Evolutionary conservation across 2,888 invertebrate genomes (phyloP), one percentile per base, ranked within the genome.

Genomic region (Tillus elongatus): DNA sequence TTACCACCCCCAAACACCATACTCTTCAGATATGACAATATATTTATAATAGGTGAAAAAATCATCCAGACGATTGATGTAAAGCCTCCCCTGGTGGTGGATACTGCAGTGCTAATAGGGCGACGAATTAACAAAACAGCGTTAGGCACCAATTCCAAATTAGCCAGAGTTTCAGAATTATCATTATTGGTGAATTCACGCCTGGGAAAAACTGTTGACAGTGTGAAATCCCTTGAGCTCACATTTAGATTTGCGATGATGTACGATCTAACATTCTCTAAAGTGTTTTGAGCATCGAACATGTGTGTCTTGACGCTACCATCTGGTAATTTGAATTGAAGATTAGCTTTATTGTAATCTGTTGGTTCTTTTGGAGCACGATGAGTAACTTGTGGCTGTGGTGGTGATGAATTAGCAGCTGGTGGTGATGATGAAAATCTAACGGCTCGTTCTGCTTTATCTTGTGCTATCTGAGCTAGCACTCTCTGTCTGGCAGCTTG

Each of bases 311-410:
- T 74, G 0, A 80, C 74, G 1, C 75, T 72, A 1, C 92, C 92
- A 61, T 87, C 83, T 0, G 91, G 86, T 47, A 91, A 58, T 52
- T 86, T 81, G 60, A 93, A 89, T 68, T 92, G 92, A 26, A 95
- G 75, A 35, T 88, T 73, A 0, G 86, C 73, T 26, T 66, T 61
- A 44, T 75, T 71, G 36, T 10, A 39, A 30, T 35, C 24, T 6
- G 38, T 28, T 33, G 41, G 37, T 9, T 44, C 32, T 27, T 39
- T 41, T 3, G 39, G 24, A 36, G 43, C 29, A 14, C 42, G 41
- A 4, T 45, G 32, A 13, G 43, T 31, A 13, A 41, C 30, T 8
- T 39, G 26, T 15, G 39, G 28, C 28, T 27, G 30, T 10, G 35
- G 6, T 13, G 42, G 33, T n/a, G n/a, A n/a, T n/a, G n/a, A n/a